These are phyloP conservation scores for Stenodema calcarata DNA, from an alignment of 2,888 invertebrate species.

Conservation along the genomic window DNA sequence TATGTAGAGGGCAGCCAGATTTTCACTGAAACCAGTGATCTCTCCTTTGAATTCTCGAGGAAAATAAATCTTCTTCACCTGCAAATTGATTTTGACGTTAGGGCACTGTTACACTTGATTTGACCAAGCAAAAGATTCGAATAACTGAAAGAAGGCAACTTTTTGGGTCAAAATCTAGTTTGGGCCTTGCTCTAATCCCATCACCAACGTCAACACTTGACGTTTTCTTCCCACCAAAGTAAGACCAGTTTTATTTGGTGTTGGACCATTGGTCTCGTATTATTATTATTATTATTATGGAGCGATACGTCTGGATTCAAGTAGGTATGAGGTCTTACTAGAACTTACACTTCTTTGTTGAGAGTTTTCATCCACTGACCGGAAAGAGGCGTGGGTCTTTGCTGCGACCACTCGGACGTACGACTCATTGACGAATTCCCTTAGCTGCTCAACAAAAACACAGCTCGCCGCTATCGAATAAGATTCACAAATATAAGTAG, in stretches of 20 bases:
- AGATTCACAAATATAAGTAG: not conserved
- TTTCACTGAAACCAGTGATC: not conserved
- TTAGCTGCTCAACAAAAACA: not conserved
- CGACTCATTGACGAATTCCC: not conserved
- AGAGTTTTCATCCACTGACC: not conserved
- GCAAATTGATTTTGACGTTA: not conserved
- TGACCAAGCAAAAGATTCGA: too few species aligned
- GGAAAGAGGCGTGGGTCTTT: not conserved
- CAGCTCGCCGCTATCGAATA: not conserved
- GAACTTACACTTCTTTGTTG: not conserved
- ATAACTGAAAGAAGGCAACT: too few species aligned
- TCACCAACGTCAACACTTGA: too few species aligned
- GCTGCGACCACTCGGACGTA: not conserved
- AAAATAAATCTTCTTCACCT: slow-evolving; percentile 17
- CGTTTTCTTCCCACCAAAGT: too few species aligned
- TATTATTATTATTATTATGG: too few species aligned
- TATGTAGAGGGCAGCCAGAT: not conserved
- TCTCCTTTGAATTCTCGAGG: not conserved
- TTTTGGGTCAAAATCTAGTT: too few species aligned
- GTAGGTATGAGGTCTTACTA: not conserved
- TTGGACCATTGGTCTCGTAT: too few species aligned
- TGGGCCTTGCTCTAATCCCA: too few species aligned
- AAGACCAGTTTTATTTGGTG: too few species aligned
- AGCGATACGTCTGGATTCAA: too few species aligned
- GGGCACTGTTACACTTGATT: too few species aligned